Evolutionary conservation across 2,113 vertebrate genomes (phyloP).

Genomic region (Leptodactylus fuscus): DNA sequence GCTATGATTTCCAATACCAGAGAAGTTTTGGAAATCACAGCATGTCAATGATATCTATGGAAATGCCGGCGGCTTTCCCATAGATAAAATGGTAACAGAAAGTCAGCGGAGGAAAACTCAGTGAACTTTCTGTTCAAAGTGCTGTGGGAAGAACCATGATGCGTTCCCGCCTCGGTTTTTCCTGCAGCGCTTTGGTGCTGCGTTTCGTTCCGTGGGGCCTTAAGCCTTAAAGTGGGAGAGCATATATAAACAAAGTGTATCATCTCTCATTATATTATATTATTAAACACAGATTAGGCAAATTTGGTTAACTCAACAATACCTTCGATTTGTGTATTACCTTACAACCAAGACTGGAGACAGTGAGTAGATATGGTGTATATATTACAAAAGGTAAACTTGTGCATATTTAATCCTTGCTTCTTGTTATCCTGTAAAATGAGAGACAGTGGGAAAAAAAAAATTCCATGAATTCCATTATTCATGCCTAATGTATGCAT

Average conservation of each 20-base stretch:
- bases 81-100: too few species aligned
- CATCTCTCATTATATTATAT: neutral
- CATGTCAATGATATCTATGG: too few species aligned
- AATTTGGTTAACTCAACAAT: neutral
- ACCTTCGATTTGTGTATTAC: neutral
- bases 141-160: too few species aligned
- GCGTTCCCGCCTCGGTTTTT: too few species aligned
- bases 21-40: too few species aligned
- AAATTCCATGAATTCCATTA: slow-evolving; percentile 7
- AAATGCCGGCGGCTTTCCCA: too few species aligned
- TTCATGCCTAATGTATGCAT: neutral
- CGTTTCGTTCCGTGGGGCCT: too few species aligned
- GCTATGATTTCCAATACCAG: too few species aligned
- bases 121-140: too few species aligned
- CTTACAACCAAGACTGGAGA: neutral
- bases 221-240: too few species aligned
- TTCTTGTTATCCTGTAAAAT: neutral
- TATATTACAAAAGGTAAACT: neutral
- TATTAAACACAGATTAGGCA: neutral
- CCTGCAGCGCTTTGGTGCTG: too few species aligned
- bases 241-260: neutral
- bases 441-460: neutral
- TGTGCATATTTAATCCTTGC: slow-evolving; percentile 13
- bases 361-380: neutral
- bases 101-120: too few species aligned